Percentiles rank a stretch among this genome's conserved stretches.
These are phyloP conservation scores for Lophotis ruficrista DNA, from an alignment of 2,113 vertebrate species.

Conservation along the genomic window DNA sequence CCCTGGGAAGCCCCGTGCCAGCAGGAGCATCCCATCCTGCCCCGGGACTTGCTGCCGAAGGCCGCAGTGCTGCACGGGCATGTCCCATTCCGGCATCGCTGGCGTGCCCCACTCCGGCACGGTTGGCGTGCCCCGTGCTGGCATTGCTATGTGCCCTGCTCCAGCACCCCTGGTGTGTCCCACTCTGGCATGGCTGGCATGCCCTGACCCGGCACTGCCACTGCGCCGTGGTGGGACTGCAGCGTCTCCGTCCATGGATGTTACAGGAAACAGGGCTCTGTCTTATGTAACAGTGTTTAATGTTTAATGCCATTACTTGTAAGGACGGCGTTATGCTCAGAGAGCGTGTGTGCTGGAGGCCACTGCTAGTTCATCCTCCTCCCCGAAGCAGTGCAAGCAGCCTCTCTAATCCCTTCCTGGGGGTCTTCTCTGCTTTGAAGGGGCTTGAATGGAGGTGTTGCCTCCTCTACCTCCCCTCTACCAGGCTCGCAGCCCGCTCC, in stretches of 20 bases:
- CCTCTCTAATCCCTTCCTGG: not conserved
- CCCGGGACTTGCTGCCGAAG: not conserved
- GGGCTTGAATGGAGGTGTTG: not conserved
- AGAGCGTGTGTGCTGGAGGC: not conserved
- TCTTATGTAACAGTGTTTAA: conserved; percentile 46
- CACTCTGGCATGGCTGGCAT: not conserved
- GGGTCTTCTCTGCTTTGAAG: not conserved
- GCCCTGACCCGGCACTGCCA: not conserved
- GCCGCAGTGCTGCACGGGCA: accelerated
- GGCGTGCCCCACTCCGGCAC: not conserved
- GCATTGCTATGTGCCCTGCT: not conserved
- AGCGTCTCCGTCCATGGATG: not conserved
- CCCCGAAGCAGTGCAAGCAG: accelerated
- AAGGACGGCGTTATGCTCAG: not conserved
- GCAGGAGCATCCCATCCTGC: not conserved
- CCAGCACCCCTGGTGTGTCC: not conserved
- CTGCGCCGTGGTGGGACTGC: not conserved
- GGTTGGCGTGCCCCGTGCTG: not conserved
- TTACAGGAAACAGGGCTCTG: not conserved
- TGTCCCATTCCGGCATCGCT: not conserved
- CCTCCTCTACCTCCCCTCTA: not conserved
- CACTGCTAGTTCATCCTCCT: not conserved
- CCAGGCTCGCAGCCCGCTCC: not conserved
- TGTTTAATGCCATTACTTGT: conserved; percentile 42
- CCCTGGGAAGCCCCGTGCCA: accelerated